Evolutionary conservation across 2,113 vertebrate genomes (phyloP), one percentile per base, ranked within the genome.

Genomic region (Okapia johnstoni): DNA sequence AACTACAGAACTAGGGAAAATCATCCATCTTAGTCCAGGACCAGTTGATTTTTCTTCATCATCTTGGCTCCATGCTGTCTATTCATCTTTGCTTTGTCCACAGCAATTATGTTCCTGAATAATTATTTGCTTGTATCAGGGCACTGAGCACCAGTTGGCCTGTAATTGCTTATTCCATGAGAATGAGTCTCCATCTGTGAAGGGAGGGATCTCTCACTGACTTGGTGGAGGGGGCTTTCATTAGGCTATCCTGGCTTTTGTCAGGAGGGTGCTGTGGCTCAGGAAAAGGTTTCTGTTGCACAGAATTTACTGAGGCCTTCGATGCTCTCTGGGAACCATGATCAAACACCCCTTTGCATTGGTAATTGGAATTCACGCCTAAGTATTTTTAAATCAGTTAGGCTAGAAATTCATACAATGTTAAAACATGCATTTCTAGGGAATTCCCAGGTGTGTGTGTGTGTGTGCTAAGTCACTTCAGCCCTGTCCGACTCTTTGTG

Each of bases 211-310:
- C 14, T 4, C 60, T 66, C 25, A 7, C 48, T 48, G 66, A 54
- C 50, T 13, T 73, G 36, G 21, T 19, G 36, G 66, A 12, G 66
- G 36, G 9, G 21, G 21, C 10, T 73, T 40, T 73, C 66, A 73
- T 73, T 73, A 40, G 66, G 19, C 66, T 40, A 23, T 73, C 66
- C 19, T 55, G 43, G 7, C 46, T 52, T 83, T n/a, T 28, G 19
- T 15, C 61, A 12, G 2, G 73, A 79, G 3, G 46, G 5, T 50
- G 52, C 23, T 0, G 5, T 3, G 26, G 6, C 36, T 4, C 2
- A 0, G 6, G 30, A 30, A 57, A 36, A 63, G 16, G 6, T 52
- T 19, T 77, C 61, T 85, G n/a, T 28, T 9, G 26, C 50, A 40
- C 50, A 17, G 46, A 55, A 80, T n/a, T 57, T 26, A 13, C 76